Evolutionary conservation across 2,888 invertebrate species (phyloP), one percentile per base, ranked within the genome.

Genomic region (Plutella xylostella): DNA sequence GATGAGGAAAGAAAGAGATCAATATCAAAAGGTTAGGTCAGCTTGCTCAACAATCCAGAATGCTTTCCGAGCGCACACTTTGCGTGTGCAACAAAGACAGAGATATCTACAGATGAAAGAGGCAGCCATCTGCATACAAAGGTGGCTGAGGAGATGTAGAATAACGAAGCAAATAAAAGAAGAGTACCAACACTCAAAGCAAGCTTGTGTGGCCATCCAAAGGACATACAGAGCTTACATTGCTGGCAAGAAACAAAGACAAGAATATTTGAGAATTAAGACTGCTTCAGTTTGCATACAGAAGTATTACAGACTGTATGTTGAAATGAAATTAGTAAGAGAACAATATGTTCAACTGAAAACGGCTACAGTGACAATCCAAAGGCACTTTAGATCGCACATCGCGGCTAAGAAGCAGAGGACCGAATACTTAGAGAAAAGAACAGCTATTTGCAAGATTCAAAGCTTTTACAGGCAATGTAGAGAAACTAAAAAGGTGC

Each of bases 61-160:
- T 43, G 56, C 57, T 4, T 86, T 68, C 50, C 71, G 77, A 54
- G 75, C 79, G 1, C 58, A 58, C 28, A 46, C 60, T 19, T 20
- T 62, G 19, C 72, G 70, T 43, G 70, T 61, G 52, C 43, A 51
- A 38, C 58, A 67, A 33, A 66, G 69, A 48, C 46, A 57, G 21
- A 47, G 54, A 1, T 86, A 68, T 52, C 34, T 71, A 1, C 45
- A 56, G 33, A 59, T 70, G 33, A 78, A 71, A 58, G 47, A 60
- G 20, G 66, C 79, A 4, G 68, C 65, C 4, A 46, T 69, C 1
- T 63, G 52, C 47, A 73, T 88, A 34, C 87, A 88, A 58, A 55
- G 50, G 5, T 82, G 80, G 77, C 86, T 77, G 56, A 73, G 78
- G 56, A 63, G 55, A 47, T 57, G 56, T 34, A 65, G 56, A 49